Base-by-base conservation (phyloP, 2,888 invertebrate genomes). In the Morpho helenor region DNA sequence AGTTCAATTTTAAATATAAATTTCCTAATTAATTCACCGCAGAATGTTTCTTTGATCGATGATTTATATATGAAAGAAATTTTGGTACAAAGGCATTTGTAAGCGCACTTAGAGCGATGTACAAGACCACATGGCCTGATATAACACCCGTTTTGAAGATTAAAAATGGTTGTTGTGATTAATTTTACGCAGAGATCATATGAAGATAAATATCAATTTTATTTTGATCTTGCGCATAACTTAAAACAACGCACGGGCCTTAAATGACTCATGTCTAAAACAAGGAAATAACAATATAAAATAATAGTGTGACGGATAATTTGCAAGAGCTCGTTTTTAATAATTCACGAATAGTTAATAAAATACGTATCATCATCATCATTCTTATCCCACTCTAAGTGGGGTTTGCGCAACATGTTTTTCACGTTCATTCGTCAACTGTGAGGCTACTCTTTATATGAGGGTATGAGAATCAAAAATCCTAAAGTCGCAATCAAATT, bases 121-220 rank as follows among this genome's bases (percentile, higher is more conserved):
- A 63, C 31, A 57, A 53, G 56, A 67, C 65, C 68, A 68, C 66
- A 68, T 68, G 68, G 68, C 68, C 61, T 57, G 59, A 67, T 67
- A 67, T 60, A 62, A 59, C 55, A 59, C 56, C 58, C 49, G 57
- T 63, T 59, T 54, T 44, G 44, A 54, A 61, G 55, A 57, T 61
- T 57, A 61, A 61, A 59, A 63, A 58, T 61, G 54, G 44, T 23
- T 52, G 47, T 52, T 59, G 55, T 53, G 59, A 62, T 64, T 59
- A 52, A 50, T 59, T 53, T 57, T 49, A 52, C 22, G 49, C 23
- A 40, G 49, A 52, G 61, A 56, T 54, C 49, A 58, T 41, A 39
- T 48, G 49, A 51, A 58, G 55, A 23, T 45, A 31, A 41, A 43
- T 43, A 31, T 48, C 7, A 52, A 39, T 44, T 49, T 44, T 40